Evolutionary conservation across 1,140 invertebrate species (phyloP).

Genomic region (Semibalanus balanoides): DNA sequence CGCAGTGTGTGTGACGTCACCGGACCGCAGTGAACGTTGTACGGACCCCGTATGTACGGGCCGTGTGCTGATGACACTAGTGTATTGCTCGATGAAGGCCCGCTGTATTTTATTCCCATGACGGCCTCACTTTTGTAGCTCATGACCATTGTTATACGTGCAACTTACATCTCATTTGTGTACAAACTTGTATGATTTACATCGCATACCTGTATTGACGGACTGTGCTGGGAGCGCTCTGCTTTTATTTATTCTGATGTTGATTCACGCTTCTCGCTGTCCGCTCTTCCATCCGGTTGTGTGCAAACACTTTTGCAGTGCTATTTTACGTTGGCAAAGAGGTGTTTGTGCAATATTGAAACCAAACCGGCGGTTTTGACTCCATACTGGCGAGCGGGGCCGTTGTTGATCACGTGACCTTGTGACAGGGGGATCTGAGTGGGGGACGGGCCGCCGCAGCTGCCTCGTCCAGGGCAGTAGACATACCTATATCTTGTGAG

Average conservation of each 20-base stretch:
- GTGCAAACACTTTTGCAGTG: slow-evolving; percentile 1
- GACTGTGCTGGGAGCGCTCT: background rate
- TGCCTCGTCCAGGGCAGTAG: too few relatives aligned
- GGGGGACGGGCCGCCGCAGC: too few relatives aligned
- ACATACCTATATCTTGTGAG: too few relatives aligned
- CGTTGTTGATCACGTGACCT: background rate
- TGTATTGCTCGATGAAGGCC: background rate
- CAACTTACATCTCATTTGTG: background rate
- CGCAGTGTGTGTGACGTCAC: too few relatives aligned
- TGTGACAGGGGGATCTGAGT: too few relatives aligned
- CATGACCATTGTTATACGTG: background rate
- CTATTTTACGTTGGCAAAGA: background rate
- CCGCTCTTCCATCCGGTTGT: background rate
- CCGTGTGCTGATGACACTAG: too few relatives aligned
- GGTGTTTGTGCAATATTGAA: background rate
- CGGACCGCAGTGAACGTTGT: too few relatives aligned
- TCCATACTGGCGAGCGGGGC: background rate
- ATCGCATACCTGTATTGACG: background rate
- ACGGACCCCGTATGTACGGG: too few relatives aligned
- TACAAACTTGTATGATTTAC: background rate
- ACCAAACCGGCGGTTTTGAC: background rate
- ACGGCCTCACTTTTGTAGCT: background rate
- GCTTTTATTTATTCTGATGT: background rate
- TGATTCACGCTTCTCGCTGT: background rate
- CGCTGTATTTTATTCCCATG: background rate